phyloP scores from a whole-genome alignment of 2,113 vertebrate genomes.

The Pogonocichla stellata region DNA sequence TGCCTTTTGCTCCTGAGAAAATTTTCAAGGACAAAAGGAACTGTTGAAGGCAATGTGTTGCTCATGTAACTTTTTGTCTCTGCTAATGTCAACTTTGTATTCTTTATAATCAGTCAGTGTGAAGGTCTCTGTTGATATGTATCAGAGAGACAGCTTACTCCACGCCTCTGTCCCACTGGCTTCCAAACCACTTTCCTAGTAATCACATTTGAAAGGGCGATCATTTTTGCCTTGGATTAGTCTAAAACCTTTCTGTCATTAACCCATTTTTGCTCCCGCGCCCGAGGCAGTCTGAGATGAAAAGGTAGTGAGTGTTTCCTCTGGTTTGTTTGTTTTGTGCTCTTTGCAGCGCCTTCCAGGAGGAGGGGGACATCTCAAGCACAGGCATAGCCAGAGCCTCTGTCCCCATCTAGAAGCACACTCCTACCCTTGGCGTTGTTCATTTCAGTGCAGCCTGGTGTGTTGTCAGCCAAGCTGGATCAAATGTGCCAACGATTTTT shows the following conservation, averaged over 20 bases:
- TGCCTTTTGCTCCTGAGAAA: neutral
- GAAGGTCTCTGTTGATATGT: constrained; percentile 30
- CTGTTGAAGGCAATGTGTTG: neutral
- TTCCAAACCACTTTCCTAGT: constrained; percentile 46
- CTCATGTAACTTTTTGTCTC: constrained; percentile 40
- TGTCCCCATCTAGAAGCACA: neutral
- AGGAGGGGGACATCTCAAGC: neutral
- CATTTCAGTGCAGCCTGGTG: neutral
- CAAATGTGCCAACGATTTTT: neutral
- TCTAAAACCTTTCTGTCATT: constrained; percentile 24
- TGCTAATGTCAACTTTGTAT: constrained; percentile 57
- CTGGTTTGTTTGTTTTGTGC: neutral
- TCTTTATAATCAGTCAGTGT: constrained; percentile 55
- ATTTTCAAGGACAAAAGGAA: neutral
- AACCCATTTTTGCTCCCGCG: neutral
- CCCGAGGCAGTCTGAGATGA: neutral
- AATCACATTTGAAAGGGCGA: neutral
- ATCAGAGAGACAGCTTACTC: constrained; percentile 43
- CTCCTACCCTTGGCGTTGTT: rapidly evolving
- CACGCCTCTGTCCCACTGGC: neutral
- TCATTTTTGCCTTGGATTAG: constrained; percentile 35
- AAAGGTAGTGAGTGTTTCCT: neutral
- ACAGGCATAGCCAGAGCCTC: neutral
- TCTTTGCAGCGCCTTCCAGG: neutral
- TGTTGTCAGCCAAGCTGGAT: neutral